Evolutionary conservation across 1,140 invertebrate species (phyloP), one percentile per base, ranked within the genome.

Genomic region (Oreohelix idahoensis): DNA sequence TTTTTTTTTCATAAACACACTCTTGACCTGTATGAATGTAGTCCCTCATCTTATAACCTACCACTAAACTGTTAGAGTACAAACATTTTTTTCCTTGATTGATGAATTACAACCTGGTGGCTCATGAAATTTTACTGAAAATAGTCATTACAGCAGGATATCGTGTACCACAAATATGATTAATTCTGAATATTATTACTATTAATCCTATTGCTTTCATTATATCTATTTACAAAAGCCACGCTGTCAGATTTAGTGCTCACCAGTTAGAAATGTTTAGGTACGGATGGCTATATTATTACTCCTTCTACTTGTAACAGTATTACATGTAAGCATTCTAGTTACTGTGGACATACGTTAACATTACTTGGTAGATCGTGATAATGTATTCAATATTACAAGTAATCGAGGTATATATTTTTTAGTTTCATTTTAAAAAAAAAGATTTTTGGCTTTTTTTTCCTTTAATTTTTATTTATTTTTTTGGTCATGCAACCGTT

Each of bases 401-500:
- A 77, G 75, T 77, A 77, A 49, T 53, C 45, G 29, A 77, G 75
- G 42, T 58, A 77, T 77, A 17, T 51, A 29, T 49, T 77, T 23
- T 77, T 77, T 58, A 58, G 53, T 58, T 38, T 71, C 29, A 11
- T 71, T 35, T 17, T 71, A 15, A 4, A 35, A 53, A 39, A 53
- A 53, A 17, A 51, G 11, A 76, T 45, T 13, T 71, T 39, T 69
- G 26, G n/a, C 63, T 10, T 11, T 11, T 29, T 74, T 39, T 8
- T 10, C 66, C 26, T 29, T 42, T 45, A 38, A 11, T 35, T 66
- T 66, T 53, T 58, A 11, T 63, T 79, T 35, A 0, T 39, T 63
- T 38, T 26, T 49, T 74, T 75, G 80, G 80, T 82, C 32, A 53
- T 82, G 80, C 73, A 74, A 74, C 45, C 15, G 35, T 74, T 82